Evolutionary conservation across 37 sponge, comb jelly and placozoan genomes (phyloP), one percentile per base, ranked within the genome.

Genomic region (Sycon ciliatum): DNA sequence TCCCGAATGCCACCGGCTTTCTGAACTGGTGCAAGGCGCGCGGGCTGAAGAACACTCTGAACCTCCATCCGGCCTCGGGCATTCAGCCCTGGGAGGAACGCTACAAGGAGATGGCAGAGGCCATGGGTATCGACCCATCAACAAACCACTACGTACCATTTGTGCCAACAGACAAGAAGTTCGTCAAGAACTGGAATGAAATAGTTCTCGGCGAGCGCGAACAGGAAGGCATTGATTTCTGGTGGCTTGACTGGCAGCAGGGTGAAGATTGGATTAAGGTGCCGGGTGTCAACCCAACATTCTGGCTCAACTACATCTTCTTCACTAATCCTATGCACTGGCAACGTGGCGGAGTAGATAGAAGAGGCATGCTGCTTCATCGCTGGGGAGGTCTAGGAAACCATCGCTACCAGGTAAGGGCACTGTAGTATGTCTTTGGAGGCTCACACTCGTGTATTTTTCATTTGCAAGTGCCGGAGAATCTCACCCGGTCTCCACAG

Each of bases 211-310:
- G 74, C 24, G 82, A 72, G 33, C 64, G 82, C 60, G 78, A 78
- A 37, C 30, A 42, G 18, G 70, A 81, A 38, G 86, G 86, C 28
- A 81, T 85, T 72, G 86, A 85, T 57, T 85, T 85, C 57, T 85
- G 86, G 86, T 85, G 86, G 86, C 56, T 85, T 46, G 86, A 85
- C 72, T 85, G 86, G 86, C 86, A 85, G 75, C 86, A 85, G 65
- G 86, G 85, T 18, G 85, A 84, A 39, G 67, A 69, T 28, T 79
- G 81, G 78, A 85, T 81, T 29, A 69, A 77, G 49, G 57, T 77
- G 11, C 79, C 81, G 28, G 69, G 55, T 18, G 75, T 85, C 40
- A 85, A 85, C 65, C 86, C 86, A 9, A 85, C 86, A 16, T 78
- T 85, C 67, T 85, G 86, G 86, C 74, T 85, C 30, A 81, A 80